Percentiles rank a stretch among this genome's conserved stretches.
phyloP scores from a whole-genome alignment of 2,888 invertebrate species.

The Deroplatys truncata region DNA sequence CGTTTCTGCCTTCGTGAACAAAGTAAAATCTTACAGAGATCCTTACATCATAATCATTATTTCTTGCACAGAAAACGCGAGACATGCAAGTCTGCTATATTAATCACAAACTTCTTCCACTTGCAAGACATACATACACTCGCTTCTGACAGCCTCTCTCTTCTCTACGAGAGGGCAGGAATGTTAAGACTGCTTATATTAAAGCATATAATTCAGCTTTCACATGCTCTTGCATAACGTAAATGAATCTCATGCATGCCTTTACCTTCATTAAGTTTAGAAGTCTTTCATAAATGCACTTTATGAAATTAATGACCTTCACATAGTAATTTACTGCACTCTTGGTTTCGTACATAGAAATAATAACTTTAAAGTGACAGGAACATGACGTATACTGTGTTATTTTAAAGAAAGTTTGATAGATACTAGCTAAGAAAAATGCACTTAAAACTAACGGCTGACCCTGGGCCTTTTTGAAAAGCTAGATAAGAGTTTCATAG shows the following conservation, averaged over 20 bases:
- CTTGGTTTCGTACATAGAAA: too few relatives aligned
- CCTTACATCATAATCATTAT: not conserved
- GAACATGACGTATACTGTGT: too few relatives aligned
- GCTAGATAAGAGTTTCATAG: too few relatives aligned
- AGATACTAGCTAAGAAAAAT: too few relatives aligned
- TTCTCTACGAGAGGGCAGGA: not conserved
- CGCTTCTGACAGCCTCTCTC: not conserved
- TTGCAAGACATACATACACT: not conserved
- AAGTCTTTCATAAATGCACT: too few relatives aligned
- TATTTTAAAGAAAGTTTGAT: too few relatives aligned
- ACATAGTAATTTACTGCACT: too few relatives aligned
- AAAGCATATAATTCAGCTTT: not conserved
- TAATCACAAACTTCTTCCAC: not conserved
- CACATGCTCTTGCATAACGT: not conserved
- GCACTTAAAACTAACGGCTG: too few relatives aligned
- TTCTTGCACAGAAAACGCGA: not conserved
- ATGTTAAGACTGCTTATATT: not conserved
- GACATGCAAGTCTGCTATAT: not conserved
- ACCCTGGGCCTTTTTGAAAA: too few relatives aligned
- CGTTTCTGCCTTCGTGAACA: not conserved
- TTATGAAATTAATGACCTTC: too few relatives aligned
- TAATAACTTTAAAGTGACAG: too few relatives aligned
- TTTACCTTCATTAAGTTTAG: not conserved
- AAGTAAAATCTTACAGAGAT: not conserved
- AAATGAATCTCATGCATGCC: not conserved